phyloP scores from a whole-genome alignment of 2,113 vertebrate genomes.

The Chauna torquata region DNA sequence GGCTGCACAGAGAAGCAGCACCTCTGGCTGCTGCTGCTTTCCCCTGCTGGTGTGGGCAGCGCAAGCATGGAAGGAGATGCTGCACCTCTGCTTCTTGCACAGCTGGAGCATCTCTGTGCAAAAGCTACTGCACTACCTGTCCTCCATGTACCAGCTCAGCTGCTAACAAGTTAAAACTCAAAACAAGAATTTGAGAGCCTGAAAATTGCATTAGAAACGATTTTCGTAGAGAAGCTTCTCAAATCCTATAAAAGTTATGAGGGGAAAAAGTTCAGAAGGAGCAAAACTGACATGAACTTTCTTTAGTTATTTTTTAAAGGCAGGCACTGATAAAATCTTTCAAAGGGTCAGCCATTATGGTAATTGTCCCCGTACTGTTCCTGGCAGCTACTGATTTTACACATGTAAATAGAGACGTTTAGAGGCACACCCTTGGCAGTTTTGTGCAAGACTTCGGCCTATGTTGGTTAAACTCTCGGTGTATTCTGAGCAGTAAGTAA shows the following conservation, averaged over 20 bases:
- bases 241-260: not conserved
- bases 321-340: not conserved
- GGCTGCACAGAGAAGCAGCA: rapidly evolving
- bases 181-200: not conserved
- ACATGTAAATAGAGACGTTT: not conserved
- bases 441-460: not conserved
- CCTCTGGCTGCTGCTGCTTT: not conserved
- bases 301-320: not conserved
- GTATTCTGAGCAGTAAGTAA: not conserved
- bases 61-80: not conserved
- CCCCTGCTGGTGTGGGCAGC: not conserved
- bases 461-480: not conserved
- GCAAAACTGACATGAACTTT: rapidly evolving
- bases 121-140: not conserved
- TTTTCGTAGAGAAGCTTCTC: not conserved
- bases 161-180: not conserved
- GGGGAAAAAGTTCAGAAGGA: not conserved
- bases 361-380: not conserved
- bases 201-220: not conserved
- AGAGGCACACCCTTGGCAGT: slow-evolving; percentile 8
- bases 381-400: not conserved
- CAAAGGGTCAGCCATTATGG: not conserved
- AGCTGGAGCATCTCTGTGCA: not conserved
- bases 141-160: not conserved
- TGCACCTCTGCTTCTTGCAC: not conserved